These are phyloP conservation scores for Trachurus trachurus DNA, from an alignment of 2,797 vertebrate species.

Conservation along the genomic window DNA sequence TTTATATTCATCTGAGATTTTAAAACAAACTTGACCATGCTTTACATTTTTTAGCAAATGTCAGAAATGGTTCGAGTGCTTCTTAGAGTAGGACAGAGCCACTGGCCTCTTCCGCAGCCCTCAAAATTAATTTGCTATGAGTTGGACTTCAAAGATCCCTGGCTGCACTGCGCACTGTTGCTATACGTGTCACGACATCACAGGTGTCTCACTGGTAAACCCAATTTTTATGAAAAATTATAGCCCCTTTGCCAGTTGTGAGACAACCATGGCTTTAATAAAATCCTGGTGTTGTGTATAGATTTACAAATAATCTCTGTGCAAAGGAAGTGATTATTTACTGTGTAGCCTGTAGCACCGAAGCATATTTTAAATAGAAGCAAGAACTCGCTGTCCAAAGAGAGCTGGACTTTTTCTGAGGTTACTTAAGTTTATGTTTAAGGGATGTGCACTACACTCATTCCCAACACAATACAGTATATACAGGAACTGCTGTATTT, in stretches of 20 bases:
- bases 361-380: conserved; percentile 14
- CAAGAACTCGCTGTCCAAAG: neutral
- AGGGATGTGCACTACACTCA: neutral
- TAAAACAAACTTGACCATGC: conserved; percentile 12
- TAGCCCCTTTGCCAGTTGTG: conserved; percentile 5
- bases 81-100: conserved; percentile 20
- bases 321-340: conserved; percentile 29
- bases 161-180: conserved; percentile 6
- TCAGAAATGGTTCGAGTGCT: conserved; percentile 16
- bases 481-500: neutral
- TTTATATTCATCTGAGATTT: conserved; percentile 27
- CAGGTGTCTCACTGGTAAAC: conserved; percentile 32
- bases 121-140: conserved; percentile 42
- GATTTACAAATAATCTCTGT: neutral
- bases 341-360: neutral
- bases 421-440: conserved; percentile 3
- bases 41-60: conserved; percentile 25
- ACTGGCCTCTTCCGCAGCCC: conserved; percentile 9
- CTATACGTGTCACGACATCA: conserved; percentile 31
- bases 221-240: conserved; percentile 43
- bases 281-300: conserved; percentile 1
- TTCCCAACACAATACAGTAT: neutral
- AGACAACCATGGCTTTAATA: conserved; percentile 3
- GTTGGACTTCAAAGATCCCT: conserved; percentile 51
- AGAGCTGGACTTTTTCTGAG: neutral